phyloP scores from a whole-genome alignment of 92 coral and sea anemone species.

The Siderastrea siderea region DNA sequence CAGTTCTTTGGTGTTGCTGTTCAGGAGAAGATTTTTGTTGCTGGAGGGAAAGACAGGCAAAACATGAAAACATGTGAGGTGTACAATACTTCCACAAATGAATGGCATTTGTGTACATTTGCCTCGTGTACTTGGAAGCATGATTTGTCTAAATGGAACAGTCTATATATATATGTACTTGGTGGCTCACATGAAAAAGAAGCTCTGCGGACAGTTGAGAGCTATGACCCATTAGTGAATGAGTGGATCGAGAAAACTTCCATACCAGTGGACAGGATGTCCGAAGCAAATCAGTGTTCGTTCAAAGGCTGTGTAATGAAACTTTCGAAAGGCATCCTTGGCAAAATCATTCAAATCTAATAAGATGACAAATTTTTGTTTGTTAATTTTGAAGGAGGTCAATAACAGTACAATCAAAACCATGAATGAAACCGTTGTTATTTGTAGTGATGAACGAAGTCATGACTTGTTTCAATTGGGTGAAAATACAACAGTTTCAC shows the following conservation, averaged over 20 bases:
- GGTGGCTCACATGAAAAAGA: background rate
- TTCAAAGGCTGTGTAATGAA: conserved; percentile 5
- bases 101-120: no score
- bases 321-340: conserved; percentile 8
- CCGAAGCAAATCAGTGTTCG: background rate
- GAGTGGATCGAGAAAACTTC: conserved; percentile 20
- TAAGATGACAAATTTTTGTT: no score
- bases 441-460: no score
- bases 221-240: background rate
- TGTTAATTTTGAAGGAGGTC: no score
- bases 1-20: no score
- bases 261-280: background rate
- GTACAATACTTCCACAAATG: background rate
- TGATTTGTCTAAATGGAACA: background rate
- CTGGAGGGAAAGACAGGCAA: background rate
- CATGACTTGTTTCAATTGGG: no score
- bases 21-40: background rate
- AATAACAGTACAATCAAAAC: no score
- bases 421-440: no score
- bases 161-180: background rate
- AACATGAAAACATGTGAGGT: background rate
- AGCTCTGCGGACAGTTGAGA: background rate
- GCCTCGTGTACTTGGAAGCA: background rate
- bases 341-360: no score
- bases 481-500: no score